Evolutionary conservation across 2,888 invertebrate species (phyloP), one percentile per base, ranked within the genome.

Genomic region (Microctonus brassicae): DNA sequence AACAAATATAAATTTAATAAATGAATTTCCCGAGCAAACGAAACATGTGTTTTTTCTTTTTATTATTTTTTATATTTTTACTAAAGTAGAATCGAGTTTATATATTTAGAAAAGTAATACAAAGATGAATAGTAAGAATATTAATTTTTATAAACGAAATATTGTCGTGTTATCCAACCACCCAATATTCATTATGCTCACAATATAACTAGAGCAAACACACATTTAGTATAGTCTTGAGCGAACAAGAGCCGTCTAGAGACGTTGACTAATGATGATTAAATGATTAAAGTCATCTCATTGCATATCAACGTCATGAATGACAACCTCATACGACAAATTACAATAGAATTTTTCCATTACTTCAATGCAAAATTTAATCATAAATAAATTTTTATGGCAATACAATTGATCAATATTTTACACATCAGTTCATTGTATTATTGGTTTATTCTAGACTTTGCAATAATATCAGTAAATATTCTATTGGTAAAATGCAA

Each of bases 201-300:
- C n/a, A 6, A 17, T 47, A 47, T 47, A 47, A 47, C 47, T 7
- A 47, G 47, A 47, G 17, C 47, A 47, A 47, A 47, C 47, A 47
- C 17, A 17, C 39, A 39, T 39, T 39, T 39, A 39, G 39, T n/a
- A n/a, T n/a, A 39, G 47, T 47, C 47, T 20, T 17, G 9, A 47
- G 17, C 9, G 17, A 26, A 26, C 57, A 57, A 24, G 57, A 57
- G 13, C 1, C 20, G 20, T 47, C 1, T 17, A 9, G 9, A 9
- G 47, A 47, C 47, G 17, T 47, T 47, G 47, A 47, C 47, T 47
- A 47, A 47, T 47, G 36, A 36, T 36, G 47, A 47, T 39, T 39
- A 39, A 39, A 39, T 47, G 47, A 47, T 47, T 17, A 47, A 17
- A 47, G 17, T 20, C 7, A 47, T 47, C 20, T 17, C 7, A 17